Percentiles rank a stretch among this genome's conserved stretches.
phyloP scores from a whole-genome alignment of 2,888 invertebrate species.

The Acleris emargana region DNA sequence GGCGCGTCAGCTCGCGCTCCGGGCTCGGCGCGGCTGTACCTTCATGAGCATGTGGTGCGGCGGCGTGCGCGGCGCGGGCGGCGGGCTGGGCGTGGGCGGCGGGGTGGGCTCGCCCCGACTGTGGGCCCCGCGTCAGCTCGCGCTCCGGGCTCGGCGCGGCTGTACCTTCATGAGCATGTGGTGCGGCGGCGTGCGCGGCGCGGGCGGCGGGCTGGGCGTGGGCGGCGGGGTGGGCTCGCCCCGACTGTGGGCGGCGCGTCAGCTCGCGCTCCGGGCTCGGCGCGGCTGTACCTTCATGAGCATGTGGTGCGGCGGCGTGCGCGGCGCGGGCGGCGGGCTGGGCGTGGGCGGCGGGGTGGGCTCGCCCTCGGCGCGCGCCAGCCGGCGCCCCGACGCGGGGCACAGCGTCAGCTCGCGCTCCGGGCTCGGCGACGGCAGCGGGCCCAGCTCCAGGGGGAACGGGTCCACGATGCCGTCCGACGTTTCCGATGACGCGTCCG shows the following conservation, averaged over 20 bases:
- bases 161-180: constrained; percentile 74
- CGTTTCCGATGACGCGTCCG: constrained; percentile 71
- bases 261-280: constrained; percentile 87
- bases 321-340: constrained; percentile 64
- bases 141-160: constrained; percentile 86
- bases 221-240: constrained; percentile 85
- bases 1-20: constrained; percentile 86
- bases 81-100: constrained; percentile 80
- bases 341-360: constrained; percentile 84
- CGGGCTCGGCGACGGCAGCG: constrained; percentile 84
- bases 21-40: constrained; percentile 84
- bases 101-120: constrained; percentile 78
- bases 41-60: constrained; percentile 67
- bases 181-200: constrained; percentile 49
- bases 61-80: constrained; percentile 56
- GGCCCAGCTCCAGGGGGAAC: constrained; percentile 80
- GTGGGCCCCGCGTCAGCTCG: constrained; percentile 87
- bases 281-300: constrained; percentile 79
- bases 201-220: constrained; percentile 72
- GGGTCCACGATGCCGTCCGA: constrained; percentile 87
- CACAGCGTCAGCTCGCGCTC: constrained; percentile 88
- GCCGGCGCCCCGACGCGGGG: constrained; percentile 63
- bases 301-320: constrained; percentile 50
- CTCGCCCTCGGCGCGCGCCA: constrained; percentile 85
- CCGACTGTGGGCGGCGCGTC: constrained; percentile 87